Evolutionary conservation across 2,888 invertebrate species (phyloP), one percentile per base, ranked within the genome.

Genomic region (Drosophila kanekoi): DNA sequence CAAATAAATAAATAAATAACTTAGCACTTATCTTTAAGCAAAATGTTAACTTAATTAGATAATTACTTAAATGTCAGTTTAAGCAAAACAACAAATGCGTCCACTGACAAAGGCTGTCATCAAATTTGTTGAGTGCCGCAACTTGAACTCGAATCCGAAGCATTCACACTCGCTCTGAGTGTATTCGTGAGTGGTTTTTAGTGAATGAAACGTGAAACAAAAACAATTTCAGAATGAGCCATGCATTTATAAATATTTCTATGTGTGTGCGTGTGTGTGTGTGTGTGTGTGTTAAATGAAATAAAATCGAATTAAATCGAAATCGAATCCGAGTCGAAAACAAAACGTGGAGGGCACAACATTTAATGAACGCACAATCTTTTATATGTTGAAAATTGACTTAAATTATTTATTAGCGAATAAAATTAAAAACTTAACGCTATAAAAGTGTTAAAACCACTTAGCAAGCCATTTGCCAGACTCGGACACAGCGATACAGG

Each of bases 361-460:
- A 69, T 76, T 79, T 77, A 82, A 86, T 87, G 74, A 87, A 85
- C 77, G 85, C 87, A 88, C 72, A 72, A 80, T 70, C 79, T 83
- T 77, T 81, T 72, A 78, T 87, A 66, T 74, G 81, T 72, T 74
- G 69, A 65, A 80, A 83, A 88, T 89, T 87, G 81, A 76, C 80
- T 88, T 81, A 87, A 89, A 89, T 88, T 88, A 85, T 83, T 89
- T 88, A 87, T 86, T 86, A 86, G 81, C 83, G 87, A 85, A 87
- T 83, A 81, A 87, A 86, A 89, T 86, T 83, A 85, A 87, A 88
- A 82, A 84, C 74, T 87, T 90, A 90, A 90, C 90, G 88, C 90
- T 90, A 87, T 89, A 87, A 90, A 90, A 87, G 89, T 88, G 90
- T 90, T 90, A 90, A 90, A 90, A 85, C 85, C 90, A 89, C 88